A percentile compares a stretch with the other conserved stretches of the same genome.
Conservation (phyloP, 2,113 vertebrate species). For the Nestor notabilis region DNA sequence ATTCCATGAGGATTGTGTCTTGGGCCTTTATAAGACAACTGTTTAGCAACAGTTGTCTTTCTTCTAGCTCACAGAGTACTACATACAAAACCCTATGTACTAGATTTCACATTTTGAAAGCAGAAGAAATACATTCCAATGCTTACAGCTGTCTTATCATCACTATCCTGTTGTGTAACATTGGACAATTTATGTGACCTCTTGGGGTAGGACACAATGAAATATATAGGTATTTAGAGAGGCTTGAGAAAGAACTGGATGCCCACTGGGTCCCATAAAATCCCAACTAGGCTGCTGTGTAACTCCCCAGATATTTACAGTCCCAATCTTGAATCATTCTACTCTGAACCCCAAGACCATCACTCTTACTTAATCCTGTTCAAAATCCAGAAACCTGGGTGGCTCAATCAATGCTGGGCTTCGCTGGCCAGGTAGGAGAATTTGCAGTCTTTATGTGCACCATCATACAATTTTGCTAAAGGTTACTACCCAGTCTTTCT, state of each 20-base stretch:
- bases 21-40: not conserved
- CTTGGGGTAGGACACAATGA: not conserved
- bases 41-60: not conserved
- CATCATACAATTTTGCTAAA: not conserved
- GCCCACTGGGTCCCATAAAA: not conserved
- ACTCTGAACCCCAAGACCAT: not conserved
- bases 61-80: not conserved
- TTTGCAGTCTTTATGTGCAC: not conserved
- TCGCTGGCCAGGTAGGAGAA: fast-evolving
- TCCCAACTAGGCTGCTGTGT: not conserved
- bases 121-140: not conserved
- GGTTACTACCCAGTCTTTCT: not conserved
- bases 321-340: not conserved
- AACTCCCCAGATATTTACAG: not conserved
- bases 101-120: not conserved
- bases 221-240: not conserved
- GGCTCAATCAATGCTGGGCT: not conserved
- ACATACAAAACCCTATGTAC: not conserved
- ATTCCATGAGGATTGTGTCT: not conserved
- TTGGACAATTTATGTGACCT: not conserved
- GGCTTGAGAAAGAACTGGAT: not conserved
- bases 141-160: not conserved
- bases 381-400: not conserved
- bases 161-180: not conserved
- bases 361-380: not conserved